Conservation (phyloP, 92 coral and sea anemone species). For the Umimayanthus kanabou region DNA sequence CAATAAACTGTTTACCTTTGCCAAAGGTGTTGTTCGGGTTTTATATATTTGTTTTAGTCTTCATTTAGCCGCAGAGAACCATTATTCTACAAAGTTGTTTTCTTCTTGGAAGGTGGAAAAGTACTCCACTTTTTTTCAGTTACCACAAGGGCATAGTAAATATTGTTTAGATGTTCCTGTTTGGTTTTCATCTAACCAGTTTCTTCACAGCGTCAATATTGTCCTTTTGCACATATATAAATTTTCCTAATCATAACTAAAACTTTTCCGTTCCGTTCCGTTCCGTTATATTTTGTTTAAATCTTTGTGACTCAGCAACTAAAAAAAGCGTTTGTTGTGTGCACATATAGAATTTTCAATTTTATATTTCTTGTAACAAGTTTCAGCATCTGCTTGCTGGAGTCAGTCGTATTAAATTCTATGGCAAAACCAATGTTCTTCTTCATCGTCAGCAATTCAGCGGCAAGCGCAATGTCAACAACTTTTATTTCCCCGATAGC, state of each 20-base stretch:
- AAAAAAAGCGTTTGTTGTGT: background rate
- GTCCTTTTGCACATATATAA: background rate
- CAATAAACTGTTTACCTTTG: background rate
- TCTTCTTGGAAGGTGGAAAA: background rate
- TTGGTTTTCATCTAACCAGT: slow-evolving; percentile 17
- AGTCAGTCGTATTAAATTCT: background rate
- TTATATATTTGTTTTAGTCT: background rate
- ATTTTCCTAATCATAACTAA: background rate
- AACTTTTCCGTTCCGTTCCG: background rate
- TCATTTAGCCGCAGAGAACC: background rate
- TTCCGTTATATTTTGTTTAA: slow-evolving; percentile 30
- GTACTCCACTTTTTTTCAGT: background rate
- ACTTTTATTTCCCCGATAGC: slow-evolving; percentile 1
- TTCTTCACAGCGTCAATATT: background rate
- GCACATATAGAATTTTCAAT: background rate
- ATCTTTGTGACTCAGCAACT: background rate
- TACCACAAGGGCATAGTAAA: slow-evolving; percentile 16
- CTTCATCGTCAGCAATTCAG: background rate
- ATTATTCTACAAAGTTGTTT: background rate
- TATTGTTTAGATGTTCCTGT: slow-evolving; percentile 20
- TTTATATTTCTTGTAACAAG: background rate
- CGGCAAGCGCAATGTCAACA: background rate
- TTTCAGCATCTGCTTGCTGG: background rate
- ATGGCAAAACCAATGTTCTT: background rate
- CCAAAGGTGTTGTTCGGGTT: background rate